A percentile compares a stretch with the other conserved stretches of the same genome.
Evolutionary conservation across 2,797 vertebrate genomes (phyloP).

Genomic region (Brachyrhaphis roseni): DNA sequence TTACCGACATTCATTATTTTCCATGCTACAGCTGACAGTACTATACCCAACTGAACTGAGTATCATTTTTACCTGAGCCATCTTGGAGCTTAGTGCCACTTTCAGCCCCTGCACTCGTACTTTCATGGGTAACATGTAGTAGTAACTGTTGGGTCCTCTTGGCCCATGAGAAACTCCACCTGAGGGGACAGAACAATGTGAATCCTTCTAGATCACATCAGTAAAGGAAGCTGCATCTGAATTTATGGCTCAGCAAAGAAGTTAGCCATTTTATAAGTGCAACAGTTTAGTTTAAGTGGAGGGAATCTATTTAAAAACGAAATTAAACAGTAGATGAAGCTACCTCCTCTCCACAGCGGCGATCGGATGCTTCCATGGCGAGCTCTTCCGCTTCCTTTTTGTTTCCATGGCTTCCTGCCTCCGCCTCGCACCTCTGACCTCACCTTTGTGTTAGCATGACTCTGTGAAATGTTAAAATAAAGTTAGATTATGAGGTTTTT

Average conservation of each 20-base stretch:
- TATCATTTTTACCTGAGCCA: constrained; percentile 83
- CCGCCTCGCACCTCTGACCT: constrained; percentile 89
- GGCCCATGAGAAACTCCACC: constrained; percentile 90
- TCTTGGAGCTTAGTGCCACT: constrained; percentile 86
- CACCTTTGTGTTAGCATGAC: constrained; percentile 86
- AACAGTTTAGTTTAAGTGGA: not conserved
- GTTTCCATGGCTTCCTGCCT: constrained; percentile 87
- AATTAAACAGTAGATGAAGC: not conserved
- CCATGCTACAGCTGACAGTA: not conserved
- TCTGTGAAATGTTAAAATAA: constrained; percentile 68
- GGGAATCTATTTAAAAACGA: fast-evolving
- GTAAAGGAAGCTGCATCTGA: not conserved
- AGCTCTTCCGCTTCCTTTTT: constrained; percentile 87
- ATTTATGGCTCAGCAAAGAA: not conserved
- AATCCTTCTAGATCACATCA: not conserved
- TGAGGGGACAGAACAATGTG: constrained; percentile 48
- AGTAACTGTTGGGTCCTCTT: constrained; percentile 91
- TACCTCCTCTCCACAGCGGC: constrained; percentile 89
- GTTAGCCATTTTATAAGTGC: not conserved
- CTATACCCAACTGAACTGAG: not conserved
- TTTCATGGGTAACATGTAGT: constrained; percentile 94
- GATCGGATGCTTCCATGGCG: constrained; percentile 90
- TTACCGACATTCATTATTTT: not conserved
- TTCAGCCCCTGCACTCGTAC: constrained; percentile 87
- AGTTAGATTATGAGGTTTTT: not conserved